phyloP scores from a whole-genome alignment of 2,113 vertebrate genomes.

The Charina bottae region DNA sequence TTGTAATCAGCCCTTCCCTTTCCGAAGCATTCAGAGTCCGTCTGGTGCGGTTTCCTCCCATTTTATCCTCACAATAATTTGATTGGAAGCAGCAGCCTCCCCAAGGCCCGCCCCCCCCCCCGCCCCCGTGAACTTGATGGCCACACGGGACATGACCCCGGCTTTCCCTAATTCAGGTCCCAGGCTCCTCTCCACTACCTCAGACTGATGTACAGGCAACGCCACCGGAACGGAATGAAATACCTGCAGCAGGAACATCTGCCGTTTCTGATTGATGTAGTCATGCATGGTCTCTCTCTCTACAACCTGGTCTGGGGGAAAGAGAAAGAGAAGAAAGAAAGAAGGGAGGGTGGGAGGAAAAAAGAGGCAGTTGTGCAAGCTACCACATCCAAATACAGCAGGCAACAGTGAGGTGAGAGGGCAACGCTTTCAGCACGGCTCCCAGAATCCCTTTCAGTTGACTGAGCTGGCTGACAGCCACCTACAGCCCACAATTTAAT shows the following conservation, averaged over 20 bases:
- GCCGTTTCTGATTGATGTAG: slow-evolving; percentile 79
- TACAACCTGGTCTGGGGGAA: slow-evolving; percentile 74
- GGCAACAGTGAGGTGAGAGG: background rate
- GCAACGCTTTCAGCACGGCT: background rate
- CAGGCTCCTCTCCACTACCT: background rate
- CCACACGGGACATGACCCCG: background rate
- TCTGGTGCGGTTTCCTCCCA: background rate
- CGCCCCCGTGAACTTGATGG: background rate
- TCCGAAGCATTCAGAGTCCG: background rate
- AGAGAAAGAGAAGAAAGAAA: slow-evolving; percentile 12
- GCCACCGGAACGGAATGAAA: background rate
- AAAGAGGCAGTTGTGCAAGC: background rate
- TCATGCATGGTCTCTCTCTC: slow-evolving; percentile 73
- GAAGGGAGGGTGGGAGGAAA: background rate
- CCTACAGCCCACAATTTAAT: accelerated
- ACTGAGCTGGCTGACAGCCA: background rate
- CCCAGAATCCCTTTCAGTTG: background rate
- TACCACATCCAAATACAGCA: background rate
- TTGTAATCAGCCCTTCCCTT: background rate
- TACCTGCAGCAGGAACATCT: slow-evolving; percentile 90
- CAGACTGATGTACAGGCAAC: background rate
- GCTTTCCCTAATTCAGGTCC: background rate
- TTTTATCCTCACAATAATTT: background rate
- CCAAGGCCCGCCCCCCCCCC: too few relatives aligned
- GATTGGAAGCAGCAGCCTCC: background rate